Base-by-base conservation (phyloP, 1,140 invertebrate genomes). In the Scylla paramamosain region DNA sequence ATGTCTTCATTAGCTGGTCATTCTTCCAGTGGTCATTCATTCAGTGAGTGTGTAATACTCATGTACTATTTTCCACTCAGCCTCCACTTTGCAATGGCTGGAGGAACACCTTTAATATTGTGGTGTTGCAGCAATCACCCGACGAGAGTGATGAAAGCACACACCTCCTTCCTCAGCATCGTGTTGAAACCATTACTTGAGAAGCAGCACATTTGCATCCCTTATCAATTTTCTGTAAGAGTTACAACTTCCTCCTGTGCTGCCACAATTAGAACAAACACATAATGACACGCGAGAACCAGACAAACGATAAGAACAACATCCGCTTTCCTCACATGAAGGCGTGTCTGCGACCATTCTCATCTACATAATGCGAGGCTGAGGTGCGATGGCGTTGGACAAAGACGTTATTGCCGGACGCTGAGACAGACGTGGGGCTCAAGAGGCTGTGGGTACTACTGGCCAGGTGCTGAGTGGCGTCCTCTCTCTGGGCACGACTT, bases 121-220 rank as follows among this genome's bases (percentile, higher is more conserved):
- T n/a, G 67, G 25, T n/a, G 67, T 7, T n/a, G 25, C 67, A 77
- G 67, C 67, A n/a, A n/a, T 67, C 59, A 67, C 20, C 67, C 67
- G 20, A 77, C 1, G 67, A 25, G 25, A 77, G 20, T 77, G 20
- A 77, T 77, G 67, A 77, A 77, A 20, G 67, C 67, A 77, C 67
- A 1, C 67, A 77, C 67, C 67, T 77, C 67, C n/a, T 77, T 77
- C 67, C 67, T 77, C 67, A 77, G n/a, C 67, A 7, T n/a, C n/a
- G 67, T 77, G 67, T n/a, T 77, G n/a, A 77, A 77, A 77, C n/a
- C 67, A 77, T 77, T 77, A n/a, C 67, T n/a, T 77, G 67, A 20
- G 67, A n/a, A 59, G 52, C 46, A 48, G 6, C 46, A 25, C 20
- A 25, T 67, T 67, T 67, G 59, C 67, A 77, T 77, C 12, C n/a